phyloP scores from a whole-genome alignment of 1,140 invertebrate species.

The Megalopta genalis region DNA sequence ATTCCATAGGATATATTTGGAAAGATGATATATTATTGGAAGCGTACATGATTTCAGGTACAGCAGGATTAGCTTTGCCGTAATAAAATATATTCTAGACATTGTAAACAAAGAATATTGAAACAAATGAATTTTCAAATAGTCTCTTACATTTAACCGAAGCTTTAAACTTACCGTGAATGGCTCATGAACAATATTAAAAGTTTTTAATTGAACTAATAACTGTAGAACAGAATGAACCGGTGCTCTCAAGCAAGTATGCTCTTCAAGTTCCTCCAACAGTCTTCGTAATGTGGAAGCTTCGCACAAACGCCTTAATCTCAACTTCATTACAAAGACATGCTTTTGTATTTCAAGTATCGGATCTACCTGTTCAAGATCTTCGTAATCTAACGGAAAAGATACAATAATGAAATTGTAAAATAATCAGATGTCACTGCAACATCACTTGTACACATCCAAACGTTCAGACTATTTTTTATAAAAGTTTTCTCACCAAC shows the following conservation, averaged over 20 bases:
- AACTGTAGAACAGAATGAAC: slow-evolving; percentile 65
- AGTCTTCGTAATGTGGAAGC: slow-evolving; percentile 69
- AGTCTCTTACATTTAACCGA: not conserved
- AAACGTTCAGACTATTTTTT: not conserved
- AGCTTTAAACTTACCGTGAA: slow-evolving; percentile 3
- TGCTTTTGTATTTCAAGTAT: slow-evolving; percentile 72
- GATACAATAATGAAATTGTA: not conserved
- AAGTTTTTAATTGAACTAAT: slow-evolving; percentile 53
- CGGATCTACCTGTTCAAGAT: slow-evolving; percentile 64
- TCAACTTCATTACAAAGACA: slow-evolving; percentile 66
- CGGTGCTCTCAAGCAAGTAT: slow-evolving; percentile 39
- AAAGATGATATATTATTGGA: slow-evolving; percentile 61
- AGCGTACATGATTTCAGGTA: slow-evolving; percentile 60
- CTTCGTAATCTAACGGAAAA: slow-evolving; percentile 42
- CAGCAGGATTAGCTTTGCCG: slow-evolving; percentile 65
- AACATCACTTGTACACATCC: not conserved
- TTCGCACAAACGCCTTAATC: slow-evolving; percentile 51
- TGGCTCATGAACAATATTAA: not conserved
- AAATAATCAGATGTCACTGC: not conserved
- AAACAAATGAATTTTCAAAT: slow-evolving; percentile 13
- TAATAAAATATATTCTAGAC: slow-evolving; percentile 73
- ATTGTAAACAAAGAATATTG: slow-evolving; percentile 13
- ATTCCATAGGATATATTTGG: slow-evolving; percentile 73
- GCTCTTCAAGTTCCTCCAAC: slow-evolving; percentile 55
- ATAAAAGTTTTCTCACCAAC: slow-evolving; percentile 13